Conservation (phyloP, 2,113 vertebrate genomes). For the Gracilinanus agilis region DNA sequence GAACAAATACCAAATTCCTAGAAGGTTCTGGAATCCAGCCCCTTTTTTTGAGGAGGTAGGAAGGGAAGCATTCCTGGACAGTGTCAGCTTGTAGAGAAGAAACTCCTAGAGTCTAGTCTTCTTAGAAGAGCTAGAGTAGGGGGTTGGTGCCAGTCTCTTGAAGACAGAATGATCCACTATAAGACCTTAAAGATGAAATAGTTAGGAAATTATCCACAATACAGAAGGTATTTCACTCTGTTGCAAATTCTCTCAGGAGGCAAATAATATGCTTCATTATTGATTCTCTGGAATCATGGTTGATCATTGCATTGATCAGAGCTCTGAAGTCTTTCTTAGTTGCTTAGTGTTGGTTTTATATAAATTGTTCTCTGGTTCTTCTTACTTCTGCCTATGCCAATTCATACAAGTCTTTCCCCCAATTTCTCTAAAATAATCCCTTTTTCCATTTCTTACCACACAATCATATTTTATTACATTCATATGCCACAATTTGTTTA, state of each 20-base stretch:
- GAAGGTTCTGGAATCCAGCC: neutral
- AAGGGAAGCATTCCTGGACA: neutral
- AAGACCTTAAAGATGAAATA: neutral
- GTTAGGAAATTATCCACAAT: neutral
- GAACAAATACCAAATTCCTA: neutral
- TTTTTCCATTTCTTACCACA: neutral
- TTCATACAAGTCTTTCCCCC: neutral
- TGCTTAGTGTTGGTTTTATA: neutral
- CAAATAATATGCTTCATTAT: neutral
- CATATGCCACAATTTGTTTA: no score
- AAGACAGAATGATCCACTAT: neutral
- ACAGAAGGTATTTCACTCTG: neutral
- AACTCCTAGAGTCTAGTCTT: neutral
- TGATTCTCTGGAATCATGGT: neutral
- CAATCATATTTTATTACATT: no score
- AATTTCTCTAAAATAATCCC: neutral
- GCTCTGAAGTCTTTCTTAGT: neutral
- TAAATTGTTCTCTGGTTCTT: neutral
- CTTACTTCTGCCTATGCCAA: neutral
- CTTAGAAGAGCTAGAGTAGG: neutral
- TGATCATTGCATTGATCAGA: no score
- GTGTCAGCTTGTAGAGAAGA: neutral
- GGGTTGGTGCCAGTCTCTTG: neutral
- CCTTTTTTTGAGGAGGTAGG: neutral
- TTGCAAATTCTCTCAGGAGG: neutral